Base-by-base conservation (phyloP, 2,888 invertebrate genomes). In the Eristalinus aeneus region DNA sequence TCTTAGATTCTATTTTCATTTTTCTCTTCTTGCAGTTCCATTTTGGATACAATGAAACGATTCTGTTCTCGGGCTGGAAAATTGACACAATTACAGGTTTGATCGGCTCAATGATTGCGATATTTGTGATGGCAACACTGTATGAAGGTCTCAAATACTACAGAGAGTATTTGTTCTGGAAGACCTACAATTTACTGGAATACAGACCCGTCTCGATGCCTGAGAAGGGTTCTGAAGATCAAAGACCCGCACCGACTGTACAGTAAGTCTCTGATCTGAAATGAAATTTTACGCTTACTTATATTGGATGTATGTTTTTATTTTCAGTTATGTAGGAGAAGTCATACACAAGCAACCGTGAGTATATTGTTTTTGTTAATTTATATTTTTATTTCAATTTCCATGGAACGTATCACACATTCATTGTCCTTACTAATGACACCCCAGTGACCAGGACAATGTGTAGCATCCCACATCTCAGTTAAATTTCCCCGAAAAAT, bases 101-200 rank as follows among this genome's bases (percentile, higher is more conserved):
- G 89, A 93, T 98, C 79, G 97, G 96, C 58, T 98, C 99, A 4
- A 98, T 98, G 94, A 93, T 98, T 88, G 97, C 96, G 61, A 97
- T 99, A 90, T 97, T 98, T 91, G 93, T 98, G 87, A 95, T 99
- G 95, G 98, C 98, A 6, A 95, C 98, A 71, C 93, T 98, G 31
- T 99, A 99, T 92, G 99, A 99, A 94, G 98, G 98, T 88, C 92
- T 95, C 2, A 95, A 95, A 91, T 95, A 95, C 90, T 95, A 95
- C 90, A 93, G 95, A 89, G 97, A 97, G 93, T 96, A 95, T 93
- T 94, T 97, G 63, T 95, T 97, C 91, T 97, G 97, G 96, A 96
- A 96, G 93, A 96, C 97, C 1, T 97, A 97, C 92, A 96, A 97
- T 90, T 94, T 96, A 3, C 93, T 97, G 56, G 97, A 97, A 90